Evolutionary conservation across 2,888 invertebrate genomes (phyloP), one percentile per base, ranked within the genome.

Genomic region (Barypeithes pellucidus): DNA sequence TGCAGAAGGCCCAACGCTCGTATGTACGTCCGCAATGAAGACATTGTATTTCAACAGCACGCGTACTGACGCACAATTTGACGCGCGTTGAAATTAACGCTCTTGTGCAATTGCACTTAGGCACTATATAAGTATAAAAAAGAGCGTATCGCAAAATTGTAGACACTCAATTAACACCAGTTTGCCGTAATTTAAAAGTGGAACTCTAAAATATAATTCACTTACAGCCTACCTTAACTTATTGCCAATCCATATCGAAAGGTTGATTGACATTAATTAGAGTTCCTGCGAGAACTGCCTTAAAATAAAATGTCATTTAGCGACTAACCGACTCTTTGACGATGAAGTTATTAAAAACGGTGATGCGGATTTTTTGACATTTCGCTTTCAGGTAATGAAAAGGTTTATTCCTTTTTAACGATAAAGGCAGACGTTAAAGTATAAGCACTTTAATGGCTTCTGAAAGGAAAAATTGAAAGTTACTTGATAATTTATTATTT

Each of bases 271-370:
- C 59, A 18, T 63, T 69, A 69, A 69, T 69, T 54, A 69, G 24
- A 62, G 43, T 70, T 70, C 45, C 65, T 59, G 47, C 47, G 47
- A 70, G 65, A 59, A 52, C 11, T 24, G 70, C 63, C 18, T 45
- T 39, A 33, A 57, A 73, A 68, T 73, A 62, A 73, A 72, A 73
- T 62, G 41, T 47, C 47, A 67, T 72, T 60, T 59, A 59, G 66
- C 50, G 43, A 50, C 72, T 67, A 73, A 68, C 61, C 52, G 66
- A 60, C 41, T 47, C 52, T 66, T 61, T 39, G 14, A 60, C 67
- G 22, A 33, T 62, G 16, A 33, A 62, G 61, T 62, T 67, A 61
- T 72, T 67, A 67, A 39, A 61, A 65, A 11, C n/a, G 18, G 11
- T 11, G 20, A 2, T 47, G 43, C 14, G 43, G 4, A 16, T 43